Base-by-base conservation (phyloP, 2,888 invertebrate genomes). In the Philonicus albiceps region DNA sequence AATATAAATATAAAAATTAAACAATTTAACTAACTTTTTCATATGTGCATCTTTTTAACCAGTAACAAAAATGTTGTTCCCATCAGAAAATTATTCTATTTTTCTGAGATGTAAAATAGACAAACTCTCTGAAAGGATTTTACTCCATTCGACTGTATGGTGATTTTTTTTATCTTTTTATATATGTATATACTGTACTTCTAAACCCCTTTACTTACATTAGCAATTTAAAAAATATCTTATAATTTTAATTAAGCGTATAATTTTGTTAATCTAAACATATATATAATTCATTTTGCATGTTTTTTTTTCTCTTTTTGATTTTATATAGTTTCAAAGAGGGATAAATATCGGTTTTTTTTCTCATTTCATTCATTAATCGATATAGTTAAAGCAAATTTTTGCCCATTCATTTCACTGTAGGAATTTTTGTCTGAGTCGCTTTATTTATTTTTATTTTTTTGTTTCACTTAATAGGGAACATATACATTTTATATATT, bases 241-340 rank as follows among this genome's bases (percentile, higher is more conserved):
- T 78, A 87, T 83, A 80, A 86, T 86, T 86, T 88, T 86, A 86
- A 85, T 87, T 88, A 87, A 88, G 87, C 88, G 88, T 88, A 88
- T 86, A 86, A 75, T 73, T 83, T 83, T 86, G 74, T 84, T 72
- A 86, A 73, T 84, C 84, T 84, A 72, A 64, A 84, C 84, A 73
- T 84, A 84, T 73, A 84, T 84, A 22, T 53, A 31, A 53, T 53
- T 53, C 40, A 64, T 64, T 27, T 64, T 43, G 43, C 27, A 43
- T 43, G 30, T 78, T 43, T 53, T 81, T 27, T 22, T 76, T 76
- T 76, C 5, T 3, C 5, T 76, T 43, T 64, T 64, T 64, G 64
- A 27, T 74, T 74, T 74, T 34, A 74, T 74, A 74, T 74, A 78
- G 16, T 43, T 78, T 78, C 22, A 78, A 78, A 78, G 53, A 43